Conservation (phyloP, 2,113 vertebrate species). For the Hippocampus guttulatus region DNA sequence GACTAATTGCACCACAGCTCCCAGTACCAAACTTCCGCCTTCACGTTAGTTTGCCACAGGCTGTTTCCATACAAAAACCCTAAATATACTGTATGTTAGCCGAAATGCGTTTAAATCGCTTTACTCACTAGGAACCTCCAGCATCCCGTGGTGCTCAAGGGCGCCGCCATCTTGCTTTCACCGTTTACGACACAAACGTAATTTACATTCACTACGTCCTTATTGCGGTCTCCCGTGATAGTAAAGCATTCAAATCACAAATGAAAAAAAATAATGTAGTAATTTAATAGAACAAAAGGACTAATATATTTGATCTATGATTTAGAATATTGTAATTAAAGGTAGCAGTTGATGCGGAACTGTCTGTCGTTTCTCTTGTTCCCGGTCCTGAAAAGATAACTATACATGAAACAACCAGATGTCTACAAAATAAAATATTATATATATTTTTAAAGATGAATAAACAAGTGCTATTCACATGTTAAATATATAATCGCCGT, state of each 20-base stretch:
- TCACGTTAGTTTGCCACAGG: neutral
- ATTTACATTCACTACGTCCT: neutral
- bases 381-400: constrained; percentile 19
- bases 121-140: constrained; percentile 54
- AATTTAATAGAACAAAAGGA: neutral
- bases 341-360: constrained; percentile 2
- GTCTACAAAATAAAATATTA: neutral
- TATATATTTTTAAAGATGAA: neutral
- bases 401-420: constrained; percentile 25
- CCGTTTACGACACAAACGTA: neutral
- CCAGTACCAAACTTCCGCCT: neutral
- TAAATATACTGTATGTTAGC: no score
- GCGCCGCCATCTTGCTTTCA: constrained; percentile 66
- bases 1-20: neutral
- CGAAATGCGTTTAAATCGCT: neutral
- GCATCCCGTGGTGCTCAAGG: constrained; percentile 56
- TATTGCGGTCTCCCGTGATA: neutral
- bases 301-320: neutral
- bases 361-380: neutral
- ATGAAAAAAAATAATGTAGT: neutral
- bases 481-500: no score
- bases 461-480: neutral
- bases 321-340: neutral
- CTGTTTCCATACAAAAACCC: neutral
- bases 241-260: neutral